These are phyloP conservation scores for Sebastiscus albofasciatus DNA, from an alignment of 2,797 vertebrate species.

Conservation along the genomic window DNA sequence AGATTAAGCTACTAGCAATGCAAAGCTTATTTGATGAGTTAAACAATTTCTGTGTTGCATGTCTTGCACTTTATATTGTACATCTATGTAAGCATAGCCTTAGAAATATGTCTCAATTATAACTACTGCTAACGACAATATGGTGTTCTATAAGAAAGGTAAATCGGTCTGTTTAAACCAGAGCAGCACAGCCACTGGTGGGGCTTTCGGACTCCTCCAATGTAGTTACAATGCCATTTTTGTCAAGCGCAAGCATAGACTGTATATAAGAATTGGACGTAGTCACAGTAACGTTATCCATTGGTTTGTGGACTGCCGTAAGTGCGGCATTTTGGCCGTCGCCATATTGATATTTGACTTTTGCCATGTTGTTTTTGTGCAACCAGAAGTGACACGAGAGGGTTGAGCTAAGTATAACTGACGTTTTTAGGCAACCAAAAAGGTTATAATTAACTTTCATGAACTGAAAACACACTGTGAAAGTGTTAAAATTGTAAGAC, in stretches of 20 bases:
- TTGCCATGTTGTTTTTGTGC: no score
- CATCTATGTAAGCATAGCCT: background rate
- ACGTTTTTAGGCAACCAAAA: no score
- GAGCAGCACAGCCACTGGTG: background rate
- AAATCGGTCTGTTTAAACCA: background rate
- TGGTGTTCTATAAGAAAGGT: background rate
- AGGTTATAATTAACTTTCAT: no score
- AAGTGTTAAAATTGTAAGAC: no score
- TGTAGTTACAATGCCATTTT: no score
- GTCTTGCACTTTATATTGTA: background rate
- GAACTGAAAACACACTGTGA: no score
- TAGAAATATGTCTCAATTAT: background rate
- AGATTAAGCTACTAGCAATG: background rate
- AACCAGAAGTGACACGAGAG: no score
- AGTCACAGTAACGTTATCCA: no score
- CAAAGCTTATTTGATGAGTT: background rate
- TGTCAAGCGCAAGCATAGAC: no score
- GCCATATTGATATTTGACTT: fast-evolving
- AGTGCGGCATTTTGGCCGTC: fast-evolving
- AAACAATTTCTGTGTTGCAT: background rate
- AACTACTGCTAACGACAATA: background rate
- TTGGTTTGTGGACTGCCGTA: no score
- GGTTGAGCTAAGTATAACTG: no score
- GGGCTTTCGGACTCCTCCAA: background rate
- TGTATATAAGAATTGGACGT: no score